Evolutionary conservation across 2,113 vertebrate genomes (phyloP).

Genomic region (Girardinichthys multiradiatus): DNA sequence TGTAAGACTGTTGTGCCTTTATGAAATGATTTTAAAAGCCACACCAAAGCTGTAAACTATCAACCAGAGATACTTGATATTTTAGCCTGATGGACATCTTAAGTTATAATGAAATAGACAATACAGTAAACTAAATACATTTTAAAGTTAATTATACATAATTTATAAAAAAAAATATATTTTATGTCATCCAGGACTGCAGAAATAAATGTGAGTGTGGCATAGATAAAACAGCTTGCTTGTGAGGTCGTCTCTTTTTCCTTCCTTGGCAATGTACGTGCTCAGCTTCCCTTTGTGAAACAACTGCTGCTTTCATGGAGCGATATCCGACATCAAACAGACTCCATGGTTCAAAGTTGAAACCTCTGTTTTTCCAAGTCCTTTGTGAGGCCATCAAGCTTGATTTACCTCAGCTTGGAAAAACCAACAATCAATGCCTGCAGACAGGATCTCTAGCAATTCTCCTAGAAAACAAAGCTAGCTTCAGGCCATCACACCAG

Average conservation of each 20-base stretch:
- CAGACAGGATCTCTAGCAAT: constrained; percentile 16
- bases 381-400: constrained; percentile 18
- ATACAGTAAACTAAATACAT: constrained; percentile 11
- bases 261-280: constrained; percentile 9
- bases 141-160: constrained; percentile 10
- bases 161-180: neutral
- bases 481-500: constrained; percentile 28
- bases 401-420: constrained; percentile 34
- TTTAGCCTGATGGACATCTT: constrained; percentile 6
- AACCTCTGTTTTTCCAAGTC: constrained; percentile 27
- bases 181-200: neutral
- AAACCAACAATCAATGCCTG: constrained; percentile 34
- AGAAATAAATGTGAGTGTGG: neutral
- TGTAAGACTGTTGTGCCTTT: constrained; percentile 5
- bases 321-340: constrained; percentile 38
- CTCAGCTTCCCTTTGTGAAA: constrained; percentile 40
- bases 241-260: constrained; percentile 27
- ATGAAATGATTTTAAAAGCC: neutral
- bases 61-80: neutral
- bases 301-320: constrained; percentile 29
- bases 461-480: constrained; percentile 23
- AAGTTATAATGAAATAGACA: constrained; percentile 24
- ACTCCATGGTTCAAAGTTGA: constrained; percentile 33
- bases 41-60: constrained; percentile 19
- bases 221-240: constrained; percentile 21